Base-by-base conservation (phyloP, 2,888 invertebrate species). In the Drosophila gaucha region DNA sequence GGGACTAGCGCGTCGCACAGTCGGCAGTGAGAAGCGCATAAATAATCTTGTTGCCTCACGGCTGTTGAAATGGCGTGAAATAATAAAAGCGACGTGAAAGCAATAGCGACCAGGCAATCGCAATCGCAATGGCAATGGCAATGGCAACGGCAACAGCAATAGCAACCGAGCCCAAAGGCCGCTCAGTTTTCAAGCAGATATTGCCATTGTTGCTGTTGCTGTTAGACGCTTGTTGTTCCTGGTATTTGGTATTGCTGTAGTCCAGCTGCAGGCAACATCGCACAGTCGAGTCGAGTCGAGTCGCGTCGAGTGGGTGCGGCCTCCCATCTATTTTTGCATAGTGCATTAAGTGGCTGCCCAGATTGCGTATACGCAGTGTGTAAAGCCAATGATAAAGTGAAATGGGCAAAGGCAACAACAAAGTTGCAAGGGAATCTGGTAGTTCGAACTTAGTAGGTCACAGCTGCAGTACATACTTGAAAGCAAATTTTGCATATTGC, bases 61-160 rank as follows among this genome's bases (percentile, higher is more conserved):
- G 87, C 84, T 83, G 86, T 84, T 87, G 87, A 86, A 86, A 86
- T 86, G 85, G 82, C 76, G 83, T 85, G 86, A 82, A 84, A 85
- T 84, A 85, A 86, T 86, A 86, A 86, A 83, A 86, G 84, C 76
- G 74, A 78, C 78, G 79, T 78, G 85, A 78, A 85, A 83, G 85
- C 82, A 84, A 84, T 83, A 76, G 80, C 69, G 71, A 57, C 74
- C 67, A 67, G 59, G 63, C 72, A 72, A 72, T 62, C 65, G 69
- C 65, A 73, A 69, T 62, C 28, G 71, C 71, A 74, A 46, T 56
- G 44, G 24, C 72, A 68, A 63, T 18, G 20, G 44, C 30, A 24
- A 14, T 6, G 10, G 52, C 57, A 52, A 46, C 18, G 14, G 52
- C 60, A 62, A 44, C 26, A 41, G 39, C 55, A 38, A 56, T 20